phyloP scores from a whole-genome alignment of 2,113 vertebrate species.

The Motacilla tschutschensis region DNA sequence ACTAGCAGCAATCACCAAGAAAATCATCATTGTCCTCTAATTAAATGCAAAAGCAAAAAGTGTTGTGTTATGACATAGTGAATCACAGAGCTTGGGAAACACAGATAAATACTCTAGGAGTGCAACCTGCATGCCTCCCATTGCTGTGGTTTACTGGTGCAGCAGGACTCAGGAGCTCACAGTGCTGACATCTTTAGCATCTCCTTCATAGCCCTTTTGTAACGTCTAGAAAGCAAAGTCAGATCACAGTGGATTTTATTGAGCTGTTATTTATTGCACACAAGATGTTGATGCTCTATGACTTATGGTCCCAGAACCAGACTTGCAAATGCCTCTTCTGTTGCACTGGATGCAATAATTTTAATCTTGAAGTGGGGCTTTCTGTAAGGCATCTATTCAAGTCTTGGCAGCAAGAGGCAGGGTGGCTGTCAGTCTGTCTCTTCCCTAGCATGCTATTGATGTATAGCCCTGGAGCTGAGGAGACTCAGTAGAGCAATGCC shows the following conservation, averaged over 20 bases:
- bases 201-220: not conserved
- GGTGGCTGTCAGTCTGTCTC: not conserved
- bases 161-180: not conserved
- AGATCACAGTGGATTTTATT: not conserved
- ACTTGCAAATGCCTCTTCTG: not conserved
- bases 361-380: not conserved
- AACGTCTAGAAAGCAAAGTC: not conserved
- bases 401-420: not conserved
- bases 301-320: not conserved
- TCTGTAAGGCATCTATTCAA: not conserved
- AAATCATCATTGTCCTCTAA: not conserved
- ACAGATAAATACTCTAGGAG: accelerated
- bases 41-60: not conserved
- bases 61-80: not conserved
- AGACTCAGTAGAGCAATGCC: not conserved
- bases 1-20: not conserved
- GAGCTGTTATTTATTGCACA: not conserved
- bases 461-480: not conserved
- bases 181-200: not conserved
- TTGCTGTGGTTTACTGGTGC: not conserved
- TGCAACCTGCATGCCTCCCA: not conserved
- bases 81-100: not conserved
- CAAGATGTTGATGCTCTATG: not conserved
- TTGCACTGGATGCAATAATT: not conserved
- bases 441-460: not conserved